phyloP scores from a whole-genome alignment of 2,113 vertebrate species.

The Rhinogobius similis region DNA sequence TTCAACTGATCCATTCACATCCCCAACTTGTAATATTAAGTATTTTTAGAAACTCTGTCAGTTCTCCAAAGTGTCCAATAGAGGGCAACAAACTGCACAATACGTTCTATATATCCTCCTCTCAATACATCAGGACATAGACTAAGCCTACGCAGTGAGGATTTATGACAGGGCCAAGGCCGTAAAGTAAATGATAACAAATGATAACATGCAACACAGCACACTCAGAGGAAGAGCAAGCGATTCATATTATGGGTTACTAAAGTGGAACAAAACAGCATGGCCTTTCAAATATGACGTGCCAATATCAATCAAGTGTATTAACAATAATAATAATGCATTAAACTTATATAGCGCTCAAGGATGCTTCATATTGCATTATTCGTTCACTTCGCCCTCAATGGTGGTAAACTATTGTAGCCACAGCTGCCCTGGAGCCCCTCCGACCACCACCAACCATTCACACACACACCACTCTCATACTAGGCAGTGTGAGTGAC shows the following conservation, averaged over 20 bases:
- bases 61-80: slow-evolving; percentile 1
- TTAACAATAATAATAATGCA: no score
- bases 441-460: no score
- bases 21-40: neutral
- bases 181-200: neutral
- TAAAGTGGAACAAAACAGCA: neutral
- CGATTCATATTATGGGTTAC: neutral
- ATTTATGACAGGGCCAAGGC: slow-evolving; percentile 2
- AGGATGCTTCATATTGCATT: no score
- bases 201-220: neutral
- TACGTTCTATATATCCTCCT: neutral
- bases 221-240: neutral
- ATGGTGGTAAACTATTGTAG: no score
- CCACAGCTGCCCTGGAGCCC: no score
- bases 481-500: no score
- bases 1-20: no score
- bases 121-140: neutral
- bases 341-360: no score
- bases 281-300: neutral
- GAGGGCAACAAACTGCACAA: slow-evolving; percentile 2
- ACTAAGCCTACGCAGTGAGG: neutral
- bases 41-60: neutral
- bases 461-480: no score
- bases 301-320: neutral
- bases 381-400: no score